Evolutionary conservation across 2,113 vertebrate species (phyloP), one percentile per base, ranked within the genome.

Genomic region (Blennius ocellaris): DNA sequence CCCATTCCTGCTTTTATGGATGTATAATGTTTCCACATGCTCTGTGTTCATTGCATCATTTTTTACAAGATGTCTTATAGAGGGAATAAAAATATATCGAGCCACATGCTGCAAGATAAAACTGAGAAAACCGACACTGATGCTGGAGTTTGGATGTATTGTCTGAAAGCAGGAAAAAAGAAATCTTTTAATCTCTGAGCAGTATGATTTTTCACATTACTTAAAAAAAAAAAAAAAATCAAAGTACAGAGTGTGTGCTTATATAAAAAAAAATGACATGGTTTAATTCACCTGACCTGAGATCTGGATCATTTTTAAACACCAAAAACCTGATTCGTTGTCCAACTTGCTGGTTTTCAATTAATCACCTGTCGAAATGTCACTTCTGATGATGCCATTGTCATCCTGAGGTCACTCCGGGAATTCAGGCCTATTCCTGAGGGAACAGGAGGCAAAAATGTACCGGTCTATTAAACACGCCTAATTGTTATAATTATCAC

Each of bases 11-110:
- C 71, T 92, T 92, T 90, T 93, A 93, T 92, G 85, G 88, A 81
- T 69, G 58, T 92, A 93, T 94, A 90, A 84, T 86, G 89, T 94
- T 94, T 92, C 93, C 83, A 87, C 80, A 70, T 90, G 78, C 80
- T 74, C 76, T 82, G 67, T 80, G 79, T 86, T 75, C 69, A 87
- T 73, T 77, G 58, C 54, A 69, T 73, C 14, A 9, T 79, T 75
- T 81, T 10, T 8, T 7, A 55, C 59, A 66, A 61, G 50, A 71
- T 80, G 67, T 73, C 62, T 67, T 55, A 81, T 57, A 68, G 45
- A 58, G 30, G 53, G 58, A 87, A 68, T 80, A 63, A 82, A 80
- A 77, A 36, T 66, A 67, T 56, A 80, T 37, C 38, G 64, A 40
- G 37, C 36, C 40, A 39, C 73, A 78, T 73, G 70, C 55, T 76